Evolutionary conservation across 2,797 vertebrate genomes (phyloP), one percentile per base, ranked within the genome.

Genomic region (Dendrocincla fuliginosa): DNA sequence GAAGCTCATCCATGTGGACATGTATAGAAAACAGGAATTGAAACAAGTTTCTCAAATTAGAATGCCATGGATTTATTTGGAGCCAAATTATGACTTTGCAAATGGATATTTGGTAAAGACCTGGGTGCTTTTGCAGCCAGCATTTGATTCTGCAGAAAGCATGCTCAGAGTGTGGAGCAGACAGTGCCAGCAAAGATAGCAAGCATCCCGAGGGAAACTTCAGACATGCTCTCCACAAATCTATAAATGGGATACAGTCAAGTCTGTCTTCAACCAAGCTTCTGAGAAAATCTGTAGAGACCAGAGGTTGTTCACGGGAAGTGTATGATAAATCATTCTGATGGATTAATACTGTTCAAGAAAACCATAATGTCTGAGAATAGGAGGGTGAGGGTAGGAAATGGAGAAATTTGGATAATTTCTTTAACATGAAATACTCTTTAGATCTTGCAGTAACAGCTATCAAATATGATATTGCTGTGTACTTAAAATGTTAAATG

Each of bases 1-100:
- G 56, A 67, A 55, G 20, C 4, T 16, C 12, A 24, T 82, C 10
- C 3, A 0, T 13, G 27, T 73, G 24, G 15, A 11, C 2, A 0
- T 4, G 7, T 33, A 10, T 20, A 79, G 67, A 59, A 92, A 84
- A 57, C 2, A 60, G 42, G 32, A 74, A 73, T n/a, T 33, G 65
- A 35, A 22, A 8, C 2, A 59, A 24, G 16, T 52, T 53, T 64
- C 33, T 55, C 52, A 69, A 79, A 79, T 56, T 67, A n/a, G 8
- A 37, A 24, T 41, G 20, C n/a, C 5, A 1, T 64, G 1, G 67
- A 39, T 0, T 68, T 56, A 44, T 5, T 61, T 55, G 69, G 50
- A 87, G n/a, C 5, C 33, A 79, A 89, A 63, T 33, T 37, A n/a
- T 4, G 7, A 35, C 20, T 80, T 82, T 8, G 3, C 10, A 39